Percentiles rank a stretch among this genome's conserved stretches.
These are phyloP conservation scores for Aldrovandia affinis DNA, from an alignment of 2,797 vertebrate genomes.

Conservation along the genomic window DNA sequence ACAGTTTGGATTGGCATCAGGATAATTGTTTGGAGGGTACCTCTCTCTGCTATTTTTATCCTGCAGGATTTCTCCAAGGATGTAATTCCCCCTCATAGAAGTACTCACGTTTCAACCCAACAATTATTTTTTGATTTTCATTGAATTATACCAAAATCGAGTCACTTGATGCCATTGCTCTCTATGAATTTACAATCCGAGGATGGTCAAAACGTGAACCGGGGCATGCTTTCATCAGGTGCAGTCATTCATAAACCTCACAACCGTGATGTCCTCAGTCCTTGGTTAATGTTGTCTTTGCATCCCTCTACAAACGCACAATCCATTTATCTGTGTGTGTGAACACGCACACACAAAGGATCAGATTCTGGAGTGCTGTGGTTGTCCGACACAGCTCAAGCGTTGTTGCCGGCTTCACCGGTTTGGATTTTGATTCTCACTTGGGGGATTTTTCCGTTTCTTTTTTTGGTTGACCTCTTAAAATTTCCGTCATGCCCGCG, in stretches of 20 bases:
- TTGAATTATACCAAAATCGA: too few species aligned
- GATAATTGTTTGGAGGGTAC: neutral
- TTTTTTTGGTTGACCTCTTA: conserved; percentile 61
- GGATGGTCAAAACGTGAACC: neutral
- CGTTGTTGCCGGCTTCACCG: conserved; percentile 57
- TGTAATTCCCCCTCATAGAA: neutral
- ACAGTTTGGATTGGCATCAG: neutral
- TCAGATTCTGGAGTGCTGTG: neutral
- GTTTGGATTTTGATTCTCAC: conserved; percentile 42
- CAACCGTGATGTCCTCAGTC: neutral
- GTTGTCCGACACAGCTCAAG: conserved; percentile 54
- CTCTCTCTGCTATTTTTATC: too few species aligned
- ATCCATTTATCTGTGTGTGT: neutral
- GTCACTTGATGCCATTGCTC: too few species aligned
- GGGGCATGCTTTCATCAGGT: neutral
- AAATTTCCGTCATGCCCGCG: conserved; percentile 53
- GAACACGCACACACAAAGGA: neutral
- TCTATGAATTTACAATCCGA: too few species aligned
- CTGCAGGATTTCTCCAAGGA: neutral
- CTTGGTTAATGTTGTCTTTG: neutral
- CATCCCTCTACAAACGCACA: neutral
- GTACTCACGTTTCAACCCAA: too few species aligned
- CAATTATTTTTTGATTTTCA: too few species aligned
- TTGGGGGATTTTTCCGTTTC: conserved; percentile 30
- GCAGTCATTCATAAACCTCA: neutral